Evolutionary conservation across 30 jellyfish, hydroid and myxozoan genomes (phyloP).

Genomic region (Pseudorhiza aurosa): DNA sequence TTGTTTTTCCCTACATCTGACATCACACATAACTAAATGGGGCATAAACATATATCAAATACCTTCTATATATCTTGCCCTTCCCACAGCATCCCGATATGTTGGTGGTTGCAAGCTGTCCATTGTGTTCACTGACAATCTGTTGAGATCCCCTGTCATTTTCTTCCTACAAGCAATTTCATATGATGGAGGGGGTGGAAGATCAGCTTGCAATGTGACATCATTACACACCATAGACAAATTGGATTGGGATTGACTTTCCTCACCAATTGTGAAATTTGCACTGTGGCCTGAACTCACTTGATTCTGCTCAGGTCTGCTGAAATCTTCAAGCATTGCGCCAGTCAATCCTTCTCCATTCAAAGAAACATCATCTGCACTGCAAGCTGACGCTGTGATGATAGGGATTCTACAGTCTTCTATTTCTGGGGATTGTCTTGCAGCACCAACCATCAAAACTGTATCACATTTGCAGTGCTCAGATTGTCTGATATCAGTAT

Average conservation of each 20-base stretch:
- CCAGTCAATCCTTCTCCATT: too few species aligned
- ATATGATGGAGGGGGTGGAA: slow-evolving; percentile 85
- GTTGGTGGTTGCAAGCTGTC: slow-evolving; percentile 66
- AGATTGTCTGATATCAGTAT: background rate
- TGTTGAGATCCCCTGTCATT: background rate
- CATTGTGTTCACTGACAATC: slow-evolving; percentile 3
- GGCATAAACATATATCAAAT: too few species aligned
- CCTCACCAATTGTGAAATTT: background rate
- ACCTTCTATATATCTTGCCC: slow-evolving; percentile 48
- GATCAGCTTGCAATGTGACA: background rate
- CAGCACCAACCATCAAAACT: background rate
- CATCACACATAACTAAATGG: too few species aligned
- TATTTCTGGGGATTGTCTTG: background rate
- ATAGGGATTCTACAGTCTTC: background rate
- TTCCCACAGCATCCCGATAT: slow-evolving; percentile 66
- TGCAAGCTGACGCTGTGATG: background rate
- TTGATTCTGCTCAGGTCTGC: background rate
- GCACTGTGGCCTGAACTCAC: background rate
- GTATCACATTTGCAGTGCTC: background rate
- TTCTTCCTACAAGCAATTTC: slow-evolving; percentile 46
- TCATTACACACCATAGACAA: background rate
- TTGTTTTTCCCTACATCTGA: too few species aligned
- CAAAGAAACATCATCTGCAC: background rate
- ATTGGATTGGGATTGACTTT: background rate
- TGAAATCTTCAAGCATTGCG: too few species aligned